These are phyloP conservation scores for Drosophila nigrodunni DNA, from an alignment of 1,140 invertebrate species.

Conservation along the genomic window DNA sequence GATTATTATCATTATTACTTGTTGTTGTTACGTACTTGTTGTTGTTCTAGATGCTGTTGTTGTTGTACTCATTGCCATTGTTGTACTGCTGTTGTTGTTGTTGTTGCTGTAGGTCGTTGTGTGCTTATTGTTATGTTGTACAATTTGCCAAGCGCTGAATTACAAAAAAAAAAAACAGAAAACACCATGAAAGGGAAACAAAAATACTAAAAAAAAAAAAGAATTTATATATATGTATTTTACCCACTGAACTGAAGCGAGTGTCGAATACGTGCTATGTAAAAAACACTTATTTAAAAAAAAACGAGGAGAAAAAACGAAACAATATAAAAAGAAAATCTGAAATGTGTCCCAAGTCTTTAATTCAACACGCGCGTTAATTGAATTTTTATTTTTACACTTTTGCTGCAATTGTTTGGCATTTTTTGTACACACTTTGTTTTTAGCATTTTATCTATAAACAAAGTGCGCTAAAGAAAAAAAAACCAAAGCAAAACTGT, in stretches of 20 bases:
- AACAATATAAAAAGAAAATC: slow-evolving; percentile 20
- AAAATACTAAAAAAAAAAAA: slow-evolving; percentile 38
- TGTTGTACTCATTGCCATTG: slow-evolving; percentile 19
- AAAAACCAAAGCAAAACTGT: slow-evolving; percentile 10
- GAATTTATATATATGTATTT: neutral
- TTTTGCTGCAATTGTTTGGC: slow-evolving; percentile 40
- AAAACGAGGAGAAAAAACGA: slow-evolving; percentile 5
- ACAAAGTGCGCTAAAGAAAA: neutral
- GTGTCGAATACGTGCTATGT: slow-evolving; percentile 35
- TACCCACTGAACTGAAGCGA: slow-evolving; percentile 27
- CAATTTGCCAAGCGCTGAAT: slow-evolving; percentile 51
- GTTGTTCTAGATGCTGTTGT: slow-evolving; percentile 34
- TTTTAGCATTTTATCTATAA: slow-evolving; percentile 9
- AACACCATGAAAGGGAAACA: slow-evolving; percentile 21
- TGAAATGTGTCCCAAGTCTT: slow-evolving; percentile 50
- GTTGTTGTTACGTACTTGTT: slow-evolving; percentile 40
- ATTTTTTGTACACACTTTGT: neutral
- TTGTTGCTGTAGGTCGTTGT: slow-evolving; percentile 36
- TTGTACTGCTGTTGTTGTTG: slow-evolving; percentile 15
- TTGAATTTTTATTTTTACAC: slow-evolving; percentile 52
- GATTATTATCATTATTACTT: slow-evolving; percentile 67
- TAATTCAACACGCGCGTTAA: slow-evolving; percentile 48
- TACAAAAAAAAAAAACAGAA: slow-evolving; percentile 19
- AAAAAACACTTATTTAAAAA: slow-evolving; percentile 36
- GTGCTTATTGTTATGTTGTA: slow-evolving; percentile 56